These are phyloP conservation scores for Mormyrus hasselquistii DNA, from an alignment of 2,797 vertebrate genomes.

Conservation along the genomic window DNA sequence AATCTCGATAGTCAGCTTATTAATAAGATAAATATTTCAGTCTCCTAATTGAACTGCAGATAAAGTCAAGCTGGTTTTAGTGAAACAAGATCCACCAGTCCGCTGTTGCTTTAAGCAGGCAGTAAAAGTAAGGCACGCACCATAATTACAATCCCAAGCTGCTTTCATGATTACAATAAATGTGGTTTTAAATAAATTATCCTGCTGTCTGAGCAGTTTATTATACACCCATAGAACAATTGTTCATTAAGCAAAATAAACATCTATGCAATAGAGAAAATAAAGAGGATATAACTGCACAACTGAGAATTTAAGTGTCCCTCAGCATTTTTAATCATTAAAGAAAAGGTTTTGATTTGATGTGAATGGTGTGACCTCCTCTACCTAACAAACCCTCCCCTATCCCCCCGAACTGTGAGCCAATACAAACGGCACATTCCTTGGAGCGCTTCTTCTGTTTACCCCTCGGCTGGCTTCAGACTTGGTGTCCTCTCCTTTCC, in stretches of 20 bases:
- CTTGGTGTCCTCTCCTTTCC: slow-evolving; percentile 59
- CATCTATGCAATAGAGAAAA: background rate
- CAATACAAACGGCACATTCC: slow-evolving; percentile 63
- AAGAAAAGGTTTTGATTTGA: slow-evolving; percentile 37
- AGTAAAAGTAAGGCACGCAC: background rate
- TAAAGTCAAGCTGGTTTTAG: slow-evolving; percentile 8
- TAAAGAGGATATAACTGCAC: background rate
- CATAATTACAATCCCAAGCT: slow-evolving; percentile 18
- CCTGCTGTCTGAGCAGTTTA: background rate
- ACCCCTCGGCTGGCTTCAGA: slow-evolving; percentile 67
- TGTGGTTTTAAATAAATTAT: slow-evolving; percentile 21
- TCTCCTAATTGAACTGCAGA: slow-evolving; percentile 14
- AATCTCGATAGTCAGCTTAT: slow-evolving; percentile 1
- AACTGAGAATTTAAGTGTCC: background rate
- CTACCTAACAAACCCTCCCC: slow-evolving; percentile 29
- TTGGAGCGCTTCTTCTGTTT: slow-evolving; percentile 67
- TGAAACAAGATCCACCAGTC: slow-evolving; percentile 16
- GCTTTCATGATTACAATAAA: slow-evolving; percentile 21
- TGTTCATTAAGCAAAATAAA: slow-evolving; percentile 3
- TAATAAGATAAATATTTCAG: slow-evolving; percentile 20
- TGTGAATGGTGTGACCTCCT: slow-evolving; percentile 50
- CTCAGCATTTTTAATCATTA: background rate
- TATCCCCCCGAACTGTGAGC: slow-evolving; percentile 44
- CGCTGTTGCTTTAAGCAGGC: slow-evolving; percentile 1
- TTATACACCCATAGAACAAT: background rate